These are phyloP conservation scores for Ailurus styani DNA, from an alignment of 2,113 vertebrate species.

Conservation along the genomic window DNA sequence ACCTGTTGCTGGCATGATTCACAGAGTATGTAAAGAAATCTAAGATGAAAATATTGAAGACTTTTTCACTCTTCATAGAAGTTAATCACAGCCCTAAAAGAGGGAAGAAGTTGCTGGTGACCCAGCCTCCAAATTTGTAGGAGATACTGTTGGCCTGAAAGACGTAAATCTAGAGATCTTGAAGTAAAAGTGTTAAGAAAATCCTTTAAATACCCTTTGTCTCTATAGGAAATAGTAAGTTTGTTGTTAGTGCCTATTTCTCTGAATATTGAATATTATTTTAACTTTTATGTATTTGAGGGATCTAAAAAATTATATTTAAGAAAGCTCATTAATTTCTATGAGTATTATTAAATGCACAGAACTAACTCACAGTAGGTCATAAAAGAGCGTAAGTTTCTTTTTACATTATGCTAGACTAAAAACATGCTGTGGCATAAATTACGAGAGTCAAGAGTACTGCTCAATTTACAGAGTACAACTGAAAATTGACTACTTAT, in stretches of 20 bases:
- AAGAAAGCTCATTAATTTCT: neutral
- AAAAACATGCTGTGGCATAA: neutral
- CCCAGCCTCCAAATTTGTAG: neutral
- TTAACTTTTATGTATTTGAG: neutral
- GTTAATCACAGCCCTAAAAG: neutral
- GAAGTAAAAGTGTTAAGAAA: neutral
- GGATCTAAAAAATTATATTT: neutral
- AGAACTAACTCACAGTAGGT: neutral
- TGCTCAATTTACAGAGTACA: neutral
- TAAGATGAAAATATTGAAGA: neutral
- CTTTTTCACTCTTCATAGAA: neutral
- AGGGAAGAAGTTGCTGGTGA: neutral
- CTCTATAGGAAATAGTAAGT: neutral
- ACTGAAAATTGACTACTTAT: neutral
- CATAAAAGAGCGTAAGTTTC: neutral
- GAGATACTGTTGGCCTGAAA: neutral
- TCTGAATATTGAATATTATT: slow-evolving; percentile 42
- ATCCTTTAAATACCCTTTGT: neutral
- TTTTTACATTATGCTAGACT: neutral
- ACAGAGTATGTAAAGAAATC: neutral
- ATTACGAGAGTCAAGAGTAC: neutral
- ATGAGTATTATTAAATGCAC: neutral
- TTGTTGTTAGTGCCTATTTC: neutral
- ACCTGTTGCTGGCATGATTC: neutral
- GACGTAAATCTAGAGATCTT: neutral